Evolutionary conservation across 64 coral and sea anemone species (phyloP), one percentile per base, ranked within the genome.

Genomic region (Catalaphyllia jardinei): DNA sequence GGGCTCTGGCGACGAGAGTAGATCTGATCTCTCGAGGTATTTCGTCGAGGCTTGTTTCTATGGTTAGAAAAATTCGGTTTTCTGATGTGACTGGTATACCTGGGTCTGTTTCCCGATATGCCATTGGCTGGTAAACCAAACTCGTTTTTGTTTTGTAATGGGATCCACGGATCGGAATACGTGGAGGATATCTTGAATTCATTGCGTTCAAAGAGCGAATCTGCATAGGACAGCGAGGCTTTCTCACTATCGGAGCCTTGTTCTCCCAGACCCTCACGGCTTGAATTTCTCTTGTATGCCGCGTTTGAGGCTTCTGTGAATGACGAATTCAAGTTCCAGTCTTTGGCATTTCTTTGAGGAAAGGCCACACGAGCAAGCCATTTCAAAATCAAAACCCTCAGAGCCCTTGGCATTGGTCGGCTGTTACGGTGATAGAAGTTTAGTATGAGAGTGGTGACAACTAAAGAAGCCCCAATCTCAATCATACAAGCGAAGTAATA

Each of bases 401-500:
- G 61, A 39, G 83, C 8, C 39, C 15, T 72, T 4, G 96, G 96
- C 93, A 98, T 95, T 29, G 87, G 83, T 17, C 90, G 88, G 62
- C 79, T 90, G 24, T 72, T 95, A 10, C 93, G 88, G 38, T 98
- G 91, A 62, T 98, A 98, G 33, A 98, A 98, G 29, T 98, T 98
- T 20, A 98, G 33, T 75, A 92, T 98, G n/a, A 92, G 74, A 20
- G 96, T 98, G 4, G 93, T 95, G 25, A 98, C 88, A 20, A 89
- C 29, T 12, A 98, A 72, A 3, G 96, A 95, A 10, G 90, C 52
- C 31, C 96, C 96, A 55, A 98, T 98, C 77, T 98, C 93, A 14
- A 98, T 76, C 49, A 95, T 98, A 19, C 90, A 93, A 0, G 94
- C 93, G 25, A 98, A 95, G 29, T 95, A 98, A 80, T 95, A 98